Conservation (phyloP, 2,797 vertebrate genomes). For the Neoniphon sammara region DNA sequence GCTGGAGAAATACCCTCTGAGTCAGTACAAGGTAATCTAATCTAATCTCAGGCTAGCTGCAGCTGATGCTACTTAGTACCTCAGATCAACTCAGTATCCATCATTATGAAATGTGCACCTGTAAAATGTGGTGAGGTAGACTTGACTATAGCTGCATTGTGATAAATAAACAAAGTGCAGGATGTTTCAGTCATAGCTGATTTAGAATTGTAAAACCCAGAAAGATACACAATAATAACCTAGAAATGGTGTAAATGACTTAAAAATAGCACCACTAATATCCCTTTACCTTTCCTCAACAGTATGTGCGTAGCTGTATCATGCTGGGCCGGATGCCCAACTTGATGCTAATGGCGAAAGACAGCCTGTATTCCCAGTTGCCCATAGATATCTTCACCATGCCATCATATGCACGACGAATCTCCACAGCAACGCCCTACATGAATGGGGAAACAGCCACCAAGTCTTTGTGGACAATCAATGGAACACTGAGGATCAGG, state of each 20-base stretch:
- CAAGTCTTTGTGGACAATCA: slow-evolving; percentile 96
- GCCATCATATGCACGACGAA: slow-evolving; percentile 95
- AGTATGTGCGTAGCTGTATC: slow-evolving; percentile 99
- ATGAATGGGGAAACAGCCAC: slow-evolving; percentile 97
- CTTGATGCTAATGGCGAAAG: slow-evolving; percentile 98
- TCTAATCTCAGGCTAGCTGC: slow-evolving; percentile 43
- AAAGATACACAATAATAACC: slow-evolving; percentile 18
- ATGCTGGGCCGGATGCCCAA: slow-evolving; percentile 99
- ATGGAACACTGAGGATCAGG: slow-evolving; percentile 92
- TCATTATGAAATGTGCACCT: slow-evolving; percentile 23
- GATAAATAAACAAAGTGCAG: neutral
- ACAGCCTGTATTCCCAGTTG: slow-evolving; percentile 95
- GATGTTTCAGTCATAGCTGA: slow-evolving; percentile 20
- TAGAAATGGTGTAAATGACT: slow-evolving; percentile 24
- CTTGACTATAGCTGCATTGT: neutral
- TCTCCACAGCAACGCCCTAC: slow-evolving; percentile 97
- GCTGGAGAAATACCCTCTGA: slow-evolving; percentile 97
- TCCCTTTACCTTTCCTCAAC: slow-evolving; percentile 63
- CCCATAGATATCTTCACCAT: slow-evolving; percentile 96
- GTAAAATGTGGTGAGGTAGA: slow-evolving; percentile 34
- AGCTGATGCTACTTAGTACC: slow-evolving; percentile 45
- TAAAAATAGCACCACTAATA: slow-evolving; percentile 36
- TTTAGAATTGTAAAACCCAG: slow-evolving; percentile 26
- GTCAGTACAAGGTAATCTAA: slow-evolving; percentile 97
- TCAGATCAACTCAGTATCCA: slow-evolving; percentile 53